Conservation (phyloP, 1,140 invertebrate genomes). For the Listronotus oregonensis region DNA sequence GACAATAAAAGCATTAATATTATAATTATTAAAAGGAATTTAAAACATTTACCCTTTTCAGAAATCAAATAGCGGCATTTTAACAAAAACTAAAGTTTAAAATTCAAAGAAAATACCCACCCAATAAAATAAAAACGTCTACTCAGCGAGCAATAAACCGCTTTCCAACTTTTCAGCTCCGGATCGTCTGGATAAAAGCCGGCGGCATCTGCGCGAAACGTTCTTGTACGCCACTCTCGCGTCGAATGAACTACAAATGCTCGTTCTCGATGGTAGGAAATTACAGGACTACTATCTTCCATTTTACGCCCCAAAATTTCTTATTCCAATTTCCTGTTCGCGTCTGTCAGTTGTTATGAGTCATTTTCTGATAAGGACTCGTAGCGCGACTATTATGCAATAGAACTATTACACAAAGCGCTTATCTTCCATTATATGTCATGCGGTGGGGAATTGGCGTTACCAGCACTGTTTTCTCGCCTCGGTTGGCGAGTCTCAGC, state of each 20-base stretch:
- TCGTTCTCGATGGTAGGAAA: conserved; percentile 50
- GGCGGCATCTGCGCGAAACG: conserved; percentile 8
- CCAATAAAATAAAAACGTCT: not conserved
- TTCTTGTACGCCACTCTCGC: conserved; percentile 14
- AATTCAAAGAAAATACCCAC: no score
- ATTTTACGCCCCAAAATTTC: conserved; percentile 62
- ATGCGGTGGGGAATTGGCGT: conserved; percentile 54
- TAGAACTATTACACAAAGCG: conserved; percentile 57
- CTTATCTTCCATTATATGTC: conserved; percentile 56
- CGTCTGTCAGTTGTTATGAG: conserved; percentile 61
- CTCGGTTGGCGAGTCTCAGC: conserved; percentile 45
- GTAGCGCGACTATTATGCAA: conserved; percentile 56
- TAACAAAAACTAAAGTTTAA: no score
- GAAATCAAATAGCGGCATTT: no score
- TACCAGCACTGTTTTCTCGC: conserved; percentile 48
- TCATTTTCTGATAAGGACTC: conserved; percentile 60
- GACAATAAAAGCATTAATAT: no score
- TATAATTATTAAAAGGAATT: no score
- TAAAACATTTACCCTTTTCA: no score
- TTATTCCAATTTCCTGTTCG: conserved; percentile 62
- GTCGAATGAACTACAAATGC: conserved; percentile 36
- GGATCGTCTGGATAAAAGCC: not conserved
- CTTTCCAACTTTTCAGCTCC: conserved; percentile 8
- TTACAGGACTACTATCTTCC: conserved; percentile 60
- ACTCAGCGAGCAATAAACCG: conserved; percentile 4